A percentile compares a stretch with the other conserved stretches of the same genome.
These are phyloP conservation scores for Cantharis nigra DNA, from an alignment of 2,888 invertebrate genomes.

Conservation along the genomic window DNA sequence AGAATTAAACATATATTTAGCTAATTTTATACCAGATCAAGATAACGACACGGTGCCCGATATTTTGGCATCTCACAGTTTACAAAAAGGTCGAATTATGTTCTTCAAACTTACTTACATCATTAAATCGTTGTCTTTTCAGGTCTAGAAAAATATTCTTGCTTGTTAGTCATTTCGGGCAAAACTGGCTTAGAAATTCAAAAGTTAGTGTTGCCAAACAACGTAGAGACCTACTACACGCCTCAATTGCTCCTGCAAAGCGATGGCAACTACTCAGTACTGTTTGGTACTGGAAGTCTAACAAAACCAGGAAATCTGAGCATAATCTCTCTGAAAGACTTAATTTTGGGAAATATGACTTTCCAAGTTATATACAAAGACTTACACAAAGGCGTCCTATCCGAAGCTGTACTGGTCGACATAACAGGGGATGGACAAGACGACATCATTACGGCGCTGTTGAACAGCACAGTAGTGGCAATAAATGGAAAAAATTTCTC, in stretches of 20 bases:
- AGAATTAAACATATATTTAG: conserved; percentile 68
- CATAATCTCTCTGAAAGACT: conserved; percentile 61
- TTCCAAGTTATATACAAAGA: conserved; percentile 63
- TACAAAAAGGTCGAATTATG: conserved; percentile 53
- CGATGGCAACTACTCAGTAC: conserved; percentile 65
- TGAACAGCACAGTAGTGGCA: conserved; percentile 73
- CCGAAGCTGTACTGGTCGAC: conserved; percentile 70
- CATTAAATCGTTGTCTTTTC: conserved; percentile 29
- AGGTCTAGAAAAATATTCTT: conserved; percentile 60
- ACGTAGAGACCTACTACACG: conserved; percentile 69
- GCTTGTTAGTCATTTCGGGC: conserved; percentile 73
- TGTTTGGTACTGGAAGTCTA: conserved; percentile 77
- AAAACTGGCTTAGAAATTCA: conserved; percentile 67
- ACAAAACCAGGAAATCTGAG: conserved; percentile 74
- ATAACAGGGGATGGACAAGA: conserved; percentile 71
- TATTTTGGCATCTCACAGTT: conserved; percentile 70
- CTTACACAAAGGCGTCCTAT: conserved; percentile 67
- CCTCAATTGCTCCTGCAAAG: conserved; percentile 67
- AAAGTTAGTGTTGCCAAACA: conserved; percentile 66
- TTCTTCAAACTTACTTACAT: not conserved
- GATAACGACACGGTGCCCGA: conserved; percentile 72
- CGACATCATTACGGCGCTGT: conserved; percentile 75
- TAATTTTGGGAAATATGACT: conserved; percentile 60
- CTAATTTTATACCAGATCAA: conserved; percentile 71
- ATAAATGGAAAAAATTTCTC: conserved; percentile 70